Percentiles rank a stretch among this genome's conserved stretches.
Conservation (phyloP, 2,888 invertebrate species). For the Cephus spinipes region DNA sequence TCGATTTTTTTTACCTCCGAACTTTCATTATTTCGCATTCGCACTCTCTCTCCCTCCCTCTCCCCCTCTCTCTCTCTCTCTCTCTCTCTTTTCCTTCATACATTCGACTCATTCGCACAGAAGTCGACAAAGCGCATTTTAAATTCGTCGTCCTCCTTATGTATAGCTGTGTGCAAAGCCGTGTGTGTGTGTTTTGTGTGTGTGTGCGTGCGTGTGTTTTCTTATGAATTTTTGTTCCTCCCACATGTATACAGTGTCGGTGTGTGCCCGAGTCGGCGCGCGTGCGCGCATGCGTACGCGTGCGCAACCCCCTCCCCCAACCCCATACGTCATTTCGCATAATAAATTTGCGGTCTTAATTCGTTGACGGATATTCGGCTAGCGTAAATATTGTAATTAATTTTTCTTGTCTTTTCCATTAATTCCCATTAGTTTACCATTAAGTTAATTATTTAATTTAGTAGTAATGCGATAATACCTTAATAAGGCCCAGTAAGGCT, state of each 20-base stretch:
- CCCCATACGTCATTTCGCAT: background rate
- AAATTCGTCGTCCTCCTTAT: background rate
- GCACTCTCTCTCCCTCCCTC: too few relatives aligned
- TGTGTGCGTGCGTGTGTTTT: slow-evolving; percentile 14
- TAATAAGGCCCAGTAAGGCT: slow-evolving; percentile 67
- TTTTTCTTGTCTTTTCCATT: slow-evolving; percentile 17
- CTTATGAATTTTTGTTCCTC: background rate
- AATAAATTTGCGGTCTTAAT: background rate
- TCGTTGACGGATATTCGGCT: slow-evolving; percentile 23
- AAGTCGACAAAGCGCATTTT: slow-evolving; percentile 24
- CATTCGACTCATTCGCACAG: slow-evolving; percentile 52
- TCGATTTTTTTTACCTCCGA: slow-evolving; percentile 1
- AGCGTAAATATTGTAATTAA: slow-evolving; percentile 7
- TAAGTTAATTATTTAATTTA: slow-evolving; percentile 57
- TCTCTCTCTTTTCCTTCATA: background rate
- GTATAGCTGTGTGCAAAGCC: background rate
- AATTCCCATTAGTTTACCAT: slow-evolving; percentile 46
- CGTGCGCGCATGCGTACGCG: background rate
- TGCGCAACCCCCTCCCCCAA: background rate
- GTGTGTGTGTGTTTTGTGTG: too few relatives aligned
- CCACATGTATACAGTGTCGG: background rate
- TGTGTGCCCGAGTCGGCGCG: background rate
- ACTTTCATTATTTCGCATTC: slow-evolving; percentile 26
- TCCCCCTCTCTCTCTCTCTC: too few relatives aligned
- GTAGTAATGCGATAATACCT: slow-evolving; percentile 64